A percentile compares a stretch with the other conserved stretches of the same genome.
Evolutionary conservation across 1,140 invertebrate species (phyloP).

Genomic region (Lutraria rhynchaena): DNA sequence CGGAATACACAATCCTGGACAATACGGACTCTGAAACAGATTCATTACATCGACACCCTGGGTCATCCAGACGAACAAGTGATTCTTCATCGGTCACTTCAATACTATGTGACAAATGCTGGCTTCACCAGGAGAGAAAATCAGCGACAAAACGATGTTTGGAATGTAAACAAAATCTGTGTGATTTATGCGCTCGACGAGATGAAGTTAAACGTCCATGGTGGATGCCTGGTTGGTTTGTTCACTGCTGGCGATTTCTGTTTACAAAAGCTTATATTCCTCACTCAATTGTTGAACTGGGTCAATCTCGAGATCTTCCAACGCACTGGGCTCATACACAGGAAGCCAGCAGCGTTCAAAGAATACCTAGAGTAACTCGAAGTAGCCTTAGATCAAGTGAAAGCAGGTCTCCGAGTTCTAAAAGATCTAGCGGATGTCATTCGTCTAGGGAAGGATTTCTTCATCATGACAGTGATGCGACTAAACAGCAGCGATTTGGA

Average conservation of each 20-base stretch:
- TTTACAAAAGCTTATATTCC: slow-evolving; percentile 34
- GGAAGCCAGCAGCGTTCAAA: slow-evolving; percentile 30
- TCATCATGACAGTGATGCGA: too few species aligned
- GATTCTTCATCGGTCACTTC: not conserved
- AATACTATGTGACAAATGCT: slow-evolving; percentile 54
- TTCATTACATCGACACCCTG: not conserved
- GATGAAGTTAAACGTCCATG: slow-evolving; percentile 19
- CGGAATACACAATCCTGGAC: slow-evolving; percentile 3
- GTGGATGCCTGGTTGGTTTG: slow-evolving; percentile 38
- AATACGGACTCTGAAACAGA: slow-evolving; percentile 36
- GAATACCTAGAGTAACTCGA: slow-evolving; percentile 34
- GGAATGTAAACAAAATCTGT: slow-evolving; percentile 51
- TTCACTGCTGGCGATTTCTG: slow-evolving; percentile 36
- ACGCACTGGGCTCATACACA: slow-evolving; percentile 38
- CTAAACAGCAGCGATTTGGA: too few species aligned
- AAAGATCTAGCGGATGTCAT: too few species aligned
- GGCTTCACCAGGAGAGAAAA: slow-evolving; percentile 41
- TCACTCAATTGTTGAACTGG: slow-evolving; percentile 46
- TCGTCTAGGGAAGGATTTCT: too few species aligned
- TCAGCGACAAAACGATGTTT: slow-evolving; percentile 39
- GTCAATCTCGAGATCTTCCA: not conserved
- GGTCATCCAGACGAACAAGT: not conserved
- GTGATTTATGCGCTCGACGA: slow-evolving; percentile 15
- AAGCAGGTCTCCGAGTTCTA: not conserved
- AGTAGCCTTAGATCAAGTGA: slow-evolving; percentile 24